These are phyloP conservation scores for Drosophila pallidifrons DNA, from an alignment of 1,140 invertebrate species.

Conservation along the genomic window DNA sequence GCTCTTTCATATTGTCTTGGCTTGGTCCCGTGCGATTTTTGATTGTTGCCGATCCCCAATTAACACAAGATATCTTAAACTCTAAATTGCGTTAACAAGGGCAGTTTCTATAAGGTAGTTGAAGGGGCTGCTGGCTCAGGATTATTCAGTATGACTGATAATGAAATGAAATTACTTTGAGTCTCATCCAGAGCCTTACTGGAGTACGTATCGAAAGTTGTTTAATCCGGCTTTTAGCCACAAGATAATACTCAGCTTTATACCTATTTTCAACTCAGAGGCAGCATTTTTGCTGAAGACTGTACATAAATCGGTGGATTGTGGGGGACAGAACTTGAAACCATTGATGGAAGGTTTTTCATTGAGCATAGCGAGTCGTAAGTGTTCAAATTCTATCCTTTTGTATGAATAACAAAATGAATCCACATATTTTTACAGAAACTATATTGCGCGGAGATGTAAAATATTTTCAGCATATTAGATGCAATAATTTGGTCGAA, in stretches of 20 bases:
- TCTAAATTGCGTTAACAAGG: conserved; percentile 73
- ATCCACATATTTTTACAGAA: conserved; percentile 37
- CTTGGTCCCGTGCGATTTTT: conserved; percentile 73
- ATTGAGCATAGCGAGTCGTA: conserved; percentile 68
- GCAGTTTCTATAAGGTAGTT: conserved; percentile 71
- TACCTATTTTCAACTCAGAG: conserved; percentile 73
- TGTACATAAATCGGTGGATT: conserved; percentile 35
- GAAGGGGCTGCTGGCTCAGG: conserved; percentile 72
- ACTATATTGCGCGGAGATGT: conserved; percentile 75
- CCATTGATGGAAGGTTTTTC: conserved; percentile 63
- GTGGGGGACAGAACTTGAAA: conserved; percentile 57
- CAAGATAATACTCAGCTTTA: conserved; percentile 72
- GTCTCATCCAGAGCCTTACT: conserved; percentile 60
- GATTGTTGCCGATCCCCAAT: conserved; percentile 67
- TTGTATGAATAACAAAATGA: conserved; percentile 50
- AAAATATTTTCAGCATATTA: conserved; percentile 38
- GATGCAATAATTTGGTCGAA: conserved; percentile 47
- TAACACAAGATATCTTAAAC: conserved; percentile 74
- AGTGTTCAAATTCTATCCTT: conserved; percentile 31
- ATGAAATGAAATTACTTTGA: not conserved
- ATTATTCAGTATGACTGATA: conserved; percentile 49
- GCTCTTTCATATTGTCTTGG: conserved; percentile 67
- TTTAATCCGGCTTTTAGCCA: conserved; percentile 76
- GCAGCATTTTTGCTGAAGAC: conserved; percentile 44
- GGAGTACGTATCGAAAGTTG: conserved; percentile 68